phyloP scores from a whole-genome alignment of 2,113 vertebrate genomes.

The Podilymbus podiceps region DNA sequence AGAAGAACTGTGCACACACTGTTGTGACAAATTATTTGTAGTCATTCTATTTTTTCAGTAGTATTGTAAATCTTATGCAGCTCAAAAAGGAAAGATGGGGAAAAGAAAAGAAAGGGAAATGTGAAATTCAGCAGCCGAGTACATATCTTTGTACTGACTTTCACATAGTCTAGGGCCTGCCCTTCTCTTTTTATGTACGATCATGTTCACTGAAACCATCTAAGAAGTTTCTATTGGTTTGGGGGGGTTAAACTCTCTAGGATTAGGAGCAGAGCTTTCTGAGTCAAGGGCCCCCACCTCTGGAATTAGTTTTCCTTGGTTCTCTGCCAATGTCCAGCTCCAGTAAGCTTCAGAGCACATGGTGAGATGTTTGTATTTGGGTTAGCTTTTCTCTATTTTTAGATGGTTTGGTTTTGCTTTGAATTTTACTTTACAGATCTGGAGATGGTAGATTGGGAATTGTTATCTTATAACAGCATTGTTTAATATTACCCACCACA shows the following conservation, averaged over 20 bases:
- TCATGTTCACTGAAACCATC: neutral
- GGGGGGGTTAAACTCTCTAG: neutral
- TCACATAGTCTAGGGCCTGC: neutral
- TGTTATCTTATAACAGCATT: neutral
- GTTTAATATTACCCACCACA: neutral
- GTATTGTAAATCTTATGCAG: neutral
- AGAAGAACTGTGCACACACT: neutral
- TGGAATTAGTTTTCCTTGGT: slow-evolving; percentile 33
- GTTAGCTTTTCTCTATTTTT: slow-evolving; percentile 9
- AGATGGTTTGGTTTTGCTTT: neutral
- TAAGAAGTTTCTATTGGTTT: neutral
- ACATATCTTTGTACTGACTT: neutral
- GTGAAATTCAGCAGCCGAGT: neutral
- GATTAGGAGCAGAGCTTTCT: neutral
- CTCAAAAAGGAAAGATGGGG: neutral
- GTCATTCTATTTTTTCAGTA: neutral
- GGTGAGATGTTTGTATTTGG: neutral
- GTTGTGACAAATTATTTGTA: neutral
- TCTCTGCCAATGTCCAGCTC: slow-evolving; percentile 2
- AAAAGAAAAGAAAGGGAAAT: neutral
- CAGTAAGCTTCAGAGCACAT: neutral
- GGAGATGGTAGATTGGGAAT: neutral
- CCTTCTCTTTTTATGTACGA: neutral
- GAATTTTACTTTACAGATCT: neutral
- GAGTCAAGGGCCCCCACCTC: neutral